Percentiles rank a stretch among this genome's conserved stretches.
Evolutionary conservation across 2,113 vertebrate genomes (phyloP).

Genomic region (Riparia riparia): DNA sequence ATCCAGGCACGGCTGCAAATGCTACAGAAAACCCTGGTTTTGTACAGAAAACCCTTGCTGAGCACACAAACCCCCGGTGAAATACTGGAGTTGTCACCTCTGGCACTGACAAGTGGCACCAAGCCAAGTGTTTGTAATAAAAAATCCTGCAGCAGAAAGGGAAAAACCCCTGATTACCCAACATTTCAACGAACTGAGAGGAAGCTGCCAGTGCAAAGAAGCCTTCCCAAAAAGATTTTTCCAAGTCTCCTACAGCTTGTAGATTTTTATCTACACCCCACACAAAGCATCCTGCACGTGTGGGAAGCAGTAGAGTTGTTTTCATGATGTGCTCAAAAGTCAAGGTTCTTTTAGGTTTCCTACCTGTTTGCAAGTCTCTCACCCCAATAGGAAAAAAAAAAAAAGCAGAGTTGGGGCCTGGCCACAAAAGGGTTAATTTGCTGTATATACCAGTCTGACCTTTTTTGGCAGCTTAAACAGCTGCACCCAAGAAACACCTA

Average conservation of each 20-base stretch:
- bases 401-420: neutral
- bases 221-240: neutral
- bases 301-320: neutral
- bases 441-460: neutral
- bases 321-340: neutral
- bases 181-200: neutral
- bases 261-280: neutral
- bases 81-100: neutral
- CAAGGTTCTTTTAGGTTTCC: neutral
- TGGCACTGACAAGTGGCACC: neutral
- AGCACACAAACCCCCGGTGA: neutral
- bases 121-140: constrained; percentile 21
- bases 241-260: neutral
- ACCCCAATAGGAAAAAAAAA: neutral
- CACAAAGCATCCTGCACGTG: neutral
- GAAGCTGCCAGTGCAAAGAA: neutral
- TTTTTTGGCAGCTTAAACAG: neutral
- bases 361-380: neutral
- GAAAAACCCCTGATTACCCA: neutral
- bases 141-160: constrained; percentile 13
- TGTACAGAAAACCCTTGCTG: neutral
- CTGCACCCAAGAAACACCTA: neutral
- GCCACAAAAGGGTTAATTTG: neutral
- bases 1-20: neutral
- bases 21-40: neutral